Conservation (phyloP, 2,797 vertebrate genomes). For the Pseudochirops corinnae region DNA sequence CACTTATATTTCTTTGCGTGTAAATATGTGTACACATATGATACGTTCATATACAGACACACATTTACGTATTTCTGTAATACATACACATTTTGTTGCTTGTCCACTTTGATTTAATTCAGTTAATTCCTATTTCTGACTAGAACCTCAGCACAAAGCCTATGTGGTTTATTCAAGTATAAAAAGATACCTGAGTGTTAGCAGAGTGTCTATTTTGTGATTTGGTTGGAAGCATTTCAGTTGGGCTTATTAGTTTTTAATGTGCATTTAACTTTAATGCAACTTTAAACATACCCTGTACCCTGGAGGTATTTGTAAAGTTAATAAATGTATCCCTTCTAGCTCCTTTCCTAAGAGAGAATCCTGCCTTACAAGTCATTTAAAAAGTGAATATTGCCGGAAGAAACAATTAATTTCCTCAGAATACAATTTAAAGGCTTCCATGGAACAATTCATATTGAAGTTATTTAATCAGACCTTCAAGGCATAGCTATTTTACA, state of each 20-base stretch:
- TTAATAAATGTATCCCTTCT: conserved; percentile 38
- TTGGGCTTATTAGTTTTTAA: conserved; percentile 44
- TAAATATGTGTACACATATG: background rate
- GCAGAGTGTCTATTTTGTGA: background rate
- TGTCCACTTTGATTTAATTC: background rate
- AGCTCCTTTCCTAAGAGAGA: conserved; percentile 44
- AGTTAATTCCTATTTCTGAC: background rate
- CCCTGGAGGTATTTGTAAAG: conserved; percentile 39
- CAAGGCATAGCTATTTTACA: conserved; percentile 46
- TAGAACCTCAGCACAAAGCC: background rate
- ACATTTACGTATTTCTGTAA: background rate
- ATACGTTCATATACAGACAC: too few relatives aligned
- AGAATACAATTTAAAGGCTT: conserved; percentile 42
- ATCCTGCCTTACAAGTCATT: conserved; percentile 32
- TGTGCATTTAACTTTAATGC: conserved; percentile 39
- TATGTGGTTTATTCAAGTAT: conserved; percentile 12
- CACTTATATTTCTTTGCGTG: rapidly evolving
- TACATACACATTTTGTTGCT: background rate
- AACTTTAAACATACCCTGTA: conserved; percentile 6
- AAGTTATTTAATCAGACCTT: conserved; percentile 43
- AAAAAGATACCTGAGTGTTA: conserved; percentile 20
- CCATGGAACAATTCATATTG: background rate
- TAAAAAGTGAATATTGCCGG: conserved; percentile 36
- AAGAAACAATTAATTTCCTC: conserved; percentile 59
- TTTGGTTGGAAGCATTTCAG: conserved; percentile 34